A percentile compares a stretch with the other conserved stretches of the same genome.
Evolutionary conservation across 2,888 invertebrate genomes (phyloP).

Genomic region (Parnassius smintheus): DNA sequence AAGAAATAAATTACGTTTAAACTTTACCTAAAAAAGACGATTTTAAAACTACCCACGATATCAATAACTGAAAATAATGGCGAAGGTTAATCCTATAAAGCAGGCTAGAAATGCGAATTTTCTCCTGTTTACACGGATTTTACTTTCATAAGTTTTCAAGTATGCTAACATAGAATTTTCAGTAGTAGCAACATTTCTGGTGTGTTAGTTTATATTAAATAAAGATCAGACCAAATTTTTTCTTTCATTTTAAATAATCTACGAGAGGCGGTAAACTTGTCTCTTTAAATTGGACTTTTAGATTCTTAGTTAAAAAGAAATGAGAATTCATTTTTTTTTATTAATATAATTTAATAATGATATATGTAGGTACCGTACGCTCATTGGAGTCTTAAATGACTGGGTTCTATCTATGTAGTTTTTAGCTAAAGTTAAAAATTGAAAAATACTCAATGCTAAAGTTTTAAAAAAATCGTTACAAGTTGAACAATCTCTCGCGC

Average conservation of each 20-base stretch:
- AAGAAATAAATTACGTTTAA: slow-evolving; percentile 17
- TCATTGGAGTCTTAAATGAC: neutral
- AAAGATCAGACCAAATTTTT: too few relatives aligned
- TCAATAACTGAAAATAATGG: slow-evolving; percentile 1
- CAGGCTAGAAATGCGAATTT: too few relatives aligned
- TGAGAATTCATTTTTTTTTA: too few relatives aligned
- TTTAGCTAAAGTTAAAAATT: slow-evolving; percentile 12
- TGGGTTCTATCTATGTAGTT: slow-evolving; percentile 13
- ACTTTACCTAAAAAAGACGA: slow-evolving; percentile 2
- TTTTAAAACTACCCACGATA: neutral
- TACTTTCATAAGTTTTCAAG: too few relatives aligned
- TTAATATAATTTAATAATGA: neutral
- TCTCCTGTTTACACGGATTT: too few relatives aligned
- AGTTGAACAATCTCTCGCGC: neutral
- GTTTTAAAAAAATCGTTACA: neutral
- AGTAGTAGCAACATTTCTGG: too few relatives aligned
- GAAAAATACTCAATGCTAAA: slow-evolving; percentile 5
- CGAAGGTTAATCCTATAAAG: too few relatives aligned
- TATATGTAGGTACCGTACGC: neutral
- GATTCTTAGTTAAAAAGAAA: neutral
- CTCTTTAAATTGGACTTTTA: neutral
- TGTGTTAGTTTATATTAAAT: too few relatives aligned
- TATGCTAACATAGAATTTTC: too few relatives aligned
- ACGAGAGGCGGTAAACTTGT: too few relatives aligned
- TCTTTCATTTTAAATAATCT: too few relatives aligned